These are phyloP conservation scores for Enteromius mattozi DNA, from an alignment of 2,797 vertebrate genomes.

Conservation along the genomic window DNA sequence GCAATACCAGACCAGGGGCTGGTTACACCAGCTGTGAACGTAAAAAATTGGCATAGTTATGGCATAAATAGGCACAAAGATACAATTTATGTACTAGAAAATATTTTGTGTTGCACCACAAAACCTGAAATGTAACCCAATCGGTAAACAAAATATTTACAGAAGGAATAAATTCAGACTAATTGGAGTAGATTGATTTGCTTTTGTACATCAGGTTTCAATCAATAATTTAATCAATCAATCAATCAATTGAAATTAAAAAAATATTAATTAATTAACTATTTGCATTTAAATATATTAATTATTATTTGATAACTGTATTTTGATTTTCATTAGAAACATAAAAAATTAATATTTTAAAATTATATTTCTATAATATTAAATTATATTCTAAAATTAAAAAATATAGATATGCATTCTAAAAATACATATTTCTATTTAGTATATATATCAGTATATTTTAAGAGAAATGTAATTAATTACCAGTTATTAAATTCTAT, in stretches of 20 bases:
- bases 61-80: not conserved
- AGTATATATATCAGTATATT: not conserved
- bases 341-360: not conserved
- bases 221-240: not conserved
- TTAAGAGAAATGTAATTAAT: not conserved
- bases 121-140: not conserved
- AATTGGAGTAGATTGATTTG: not conserved
- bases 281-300: not conserved
- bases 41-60: not conserved
- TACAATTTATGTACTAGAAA: not conserved
- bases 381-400: not conserved
- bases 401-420: not conserved
- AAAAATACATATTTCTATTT: not conserved
- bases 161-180: not conserved
- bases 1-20: conserved; percentile 3
- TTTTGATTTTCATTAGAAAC: not conserved
- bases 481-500: not conserved
- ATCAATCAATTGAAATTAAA: no score
- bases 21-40: conserved; percentile 15
- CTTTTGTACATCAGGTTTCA: not conserved
- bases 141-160: not conserved
- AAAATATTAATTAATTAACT: not conserved
- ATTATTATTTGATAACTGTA: not conserved
- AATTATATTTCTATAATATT: not conserved
- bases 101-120: not conserved